Evolutionary conservation across 2,113 vertebrate genomes (phyloP), one percentile per base, ranked within the genome.

Genomic region (Danionella cerebrum): DNA sequence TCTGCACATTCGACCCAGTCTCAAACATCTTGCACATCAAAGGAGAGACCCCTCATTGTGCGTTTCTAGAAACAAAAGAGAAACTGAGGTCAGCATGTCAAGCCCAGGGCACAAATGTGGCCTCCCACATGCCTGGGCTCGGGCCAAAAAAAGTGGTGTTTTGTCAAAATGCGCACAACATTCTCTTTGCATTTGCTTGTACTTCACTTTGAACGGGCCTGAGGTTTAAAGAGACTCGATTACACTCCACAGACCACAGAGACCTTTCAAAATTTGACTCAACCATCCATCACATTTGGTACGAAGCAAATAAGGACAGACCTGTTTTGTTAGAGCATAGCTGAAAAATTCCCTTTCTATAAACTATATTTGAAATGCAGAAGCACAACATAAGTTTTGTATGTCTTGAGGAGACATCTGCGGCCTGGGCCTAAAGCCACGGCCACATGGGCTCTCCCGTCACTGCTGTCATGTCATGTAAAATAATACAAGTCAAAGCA

Each of bases 1-100:
- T 55, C 53, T 10, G 48, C 16, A 63, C 67, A 41, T 73, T 72
- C 44, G 59, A 75, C 76, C 64, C 68, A 57, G 55, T 67, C 76
- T 48, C 75, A 80, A 72, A 80, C 76, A 83, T 76, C 76, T 76
- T 78, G 63, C 74, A 87, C 74, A 84, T 84, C 77, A 81, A 85
- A 84, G 72, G 36, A 50, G 66, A 53, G 62, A 47, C 36, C 24
- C 45, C 54, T 73, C 71, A 73, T 76, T 86, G 78, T 69, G 75
- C 58, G 67, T 65, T 71, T 79, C 68, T 67, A 78, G 81, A 76
- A 77, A 68, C 69, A 38, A 71, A 78, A 75, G 35, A 54, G 71
- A 48, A 59, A 70, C 45, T 65, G 64, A 79, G 79, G 80, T 80
- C 79, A 80, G 64, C 79, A 77, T 47, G 60, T 51, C 65, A 76